Evolutionary conservation across 53 echinoderm and acorn worm genomes (phyloP), one percentile per base, ranked within the genome.

Genomic region (Stichopus horrens): DNA sequence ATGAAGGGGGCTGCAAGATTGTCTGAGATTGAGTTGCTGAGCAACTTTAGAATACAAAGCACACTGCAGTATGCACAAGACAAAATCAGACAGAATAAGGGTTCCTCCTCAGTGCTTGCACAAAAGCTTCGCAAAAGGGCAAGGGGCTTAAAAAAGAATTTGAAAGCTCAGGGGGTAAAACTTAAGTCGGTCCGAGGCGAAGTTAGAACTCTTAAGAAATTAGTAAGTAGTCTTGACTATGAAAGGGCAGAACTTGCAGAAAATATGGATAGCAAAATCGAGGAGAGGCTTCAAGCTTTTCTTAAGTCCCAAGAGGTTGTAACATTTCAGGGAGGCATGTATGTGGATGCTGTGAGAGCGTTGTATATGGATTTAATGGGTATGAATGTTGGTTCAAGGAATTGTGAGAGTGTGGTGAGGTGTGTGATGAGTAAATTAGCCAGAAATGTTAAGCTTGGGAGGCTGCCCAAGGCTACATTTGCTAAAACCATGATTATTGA

Each of bases 291-390:
- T 53, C 21, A 83, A 7, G 87, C 86, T 4, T 79, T 91, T 23
- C 55, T 81, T 51, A 76, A 58, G 6, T 56, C 79, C 4, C 66
- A 86, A n/a, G 67, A 80, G 52, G 57, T 88, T 23, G 59, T 54
- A 37, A 89, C 89, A n/a, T 88, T 88, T 52, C 55, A 83, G 88
- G 23, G 55, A 9, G 89, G 91, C 7, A 88, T 9, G 56, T 91
- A 88, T 83, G 23, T 56, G 74, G 55, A 91, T 58, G 21, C 71
- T 53, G 77, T 91, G 53, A 68, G 89, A 14, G 89, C 88, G 54
- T 77, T 92, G 0, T 92, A 92, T 67, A 74, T 83, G 21, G 92
- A 92, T 8, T 75, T 92, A 4, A 84, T 92, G 86, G 86, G 76
- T 11, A 68, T 92, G 89, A 89, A 89, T 86, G 88, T 91, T 20